Evolutionary conservation across 2,888 invertebrate genomes (phyloP).

Genomic region (Tinea trinotella): DNA sequence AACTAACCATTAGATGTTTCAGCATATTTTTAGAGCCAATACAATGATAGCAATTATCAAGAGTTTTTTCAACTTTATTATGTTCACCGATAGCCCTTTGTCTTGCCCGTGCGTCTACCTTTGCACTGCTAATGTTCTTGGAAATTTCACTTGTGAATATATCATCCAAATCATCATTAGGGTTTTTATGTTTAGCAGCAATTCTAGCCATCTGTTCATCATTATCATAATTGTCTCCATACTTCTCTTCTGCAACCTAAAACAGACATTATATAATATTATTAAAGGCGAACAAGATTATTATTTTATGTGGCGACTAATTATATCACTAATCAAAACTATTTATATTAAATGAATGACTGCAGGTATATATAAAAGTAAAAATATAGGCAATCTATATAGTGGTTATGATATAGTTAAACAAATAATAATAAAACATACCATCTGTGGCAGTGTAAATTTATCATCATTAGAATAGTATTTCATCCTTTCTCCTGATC

Average conservation of each 20-base stretch:
- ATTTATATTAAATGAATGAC: no score
- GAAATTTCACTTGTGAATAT: slow-evolving; percentile 86
- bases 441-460: slow-evolving; percentile 88
- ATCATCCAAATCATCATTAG: slow-evolving; percentile 86
- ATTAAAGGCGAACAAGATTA: no score
- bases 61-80: slow-evolving; percentile 74
- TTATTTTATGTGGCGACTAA: no score
- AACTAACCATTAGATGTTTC: slow-evolving; percentile 88
- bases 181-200: slow-evolving; percentile 75
- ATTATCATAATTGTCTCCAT: slow-evolving; percentile 83
- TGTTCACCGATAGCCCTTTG: slow-evolving; percentile 82
- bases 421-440: slow-evolving; percentile 35
- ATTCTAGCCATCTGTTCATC: slow-evolving; percentile 85
- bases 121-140: slow-evolving; percentile 73
- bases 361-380: no score
- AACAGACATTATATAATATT: no score
- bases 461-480: slow-evolving; percentile 94
- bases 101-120: slow-evolving; percentile 74
- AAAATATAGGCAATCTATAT: background rate
- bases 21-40: slow-evolving; percentile 84
- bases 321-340: no score
- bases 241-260: slow-evolving; percentile 85
- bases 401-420: background rate
- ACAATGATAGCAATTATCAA: slow-evolving; percentile 89
- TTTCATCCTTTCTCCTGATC: slow-evolving; percentile 79